Conservation (phyloP, 2,888 invertebrate species). For the Leuctra nigra region DNA sequence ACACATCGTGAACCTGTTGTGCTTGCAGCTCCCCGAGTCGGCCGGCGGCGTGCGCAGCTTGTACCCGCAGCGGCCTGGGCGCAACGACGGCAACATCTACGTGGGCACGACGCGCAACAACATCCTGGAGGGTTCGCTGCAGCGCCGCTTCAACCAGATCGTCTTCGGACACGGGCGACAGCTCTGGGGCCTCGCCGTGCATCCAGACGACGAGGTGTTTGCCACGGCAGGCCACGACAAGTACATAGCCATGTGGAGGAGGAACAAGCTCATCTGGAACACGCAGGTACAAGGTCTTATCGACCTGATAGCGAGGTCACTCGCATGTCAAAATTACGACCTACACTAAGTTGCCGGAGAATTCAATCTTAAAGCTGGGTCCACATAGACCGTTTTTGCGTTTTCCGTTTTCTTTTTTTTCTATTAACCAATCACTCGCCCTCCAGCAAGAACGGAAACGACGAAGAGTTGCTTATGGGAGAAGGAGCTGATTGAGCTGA, state of each 20-base stretch:
- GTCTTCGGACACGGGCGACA: slow-evolving; percentile 85
- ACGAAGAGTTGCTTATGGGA: too few species aligned
- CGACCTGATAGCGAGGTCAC: too few species aligned
- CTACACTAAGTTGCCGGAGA: too few species aligned
- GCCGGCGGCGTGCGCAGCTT: slow-evolving; percentile 86
- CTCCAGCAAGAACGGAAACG: too few species aligned
- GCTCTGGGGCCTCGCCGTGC: slow-evolving; percentile 80
- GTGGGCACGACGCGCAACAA: slow-evolving; percentile 87
- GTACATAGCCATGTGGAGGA: slow-evolving; percentile 84
- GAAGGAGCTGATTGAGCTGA: too few species aligned
- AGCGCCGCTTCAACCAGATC: slow-evolving; percentile 79
- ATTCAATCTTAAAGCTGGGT: too few species aligned
- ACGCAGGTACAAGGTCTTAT: slow-evolving; percentile 57
- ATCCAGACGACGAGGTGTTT: slow-evolving; percentile 86
- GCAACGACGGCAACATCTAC: slow-evolving; percentile 85
- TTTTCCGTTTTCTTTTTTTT: too few species aligned
- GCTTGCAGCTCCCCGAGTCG: slow-evolving; percentile 71
- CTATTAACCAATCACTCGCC: too few species aligned
- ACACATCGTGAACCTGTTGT: too few species aligned
- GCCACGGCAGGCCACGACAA: slow-evolving; percentile 90
- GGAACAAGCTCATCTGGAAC: slow-evolving; percentile 81
- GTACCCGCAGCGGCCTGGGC: slow-evolving; percentile 79
- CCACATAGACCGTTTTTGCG: too few species aligned
- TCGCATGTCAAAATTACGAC: too few species aligned
- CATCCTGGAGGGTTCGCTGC: slow-evolving; percentile 83